Evolutionary conservation across 1,140 invertebrate species (phyloP).

Genomic region (Venturia canescens): DNA sequence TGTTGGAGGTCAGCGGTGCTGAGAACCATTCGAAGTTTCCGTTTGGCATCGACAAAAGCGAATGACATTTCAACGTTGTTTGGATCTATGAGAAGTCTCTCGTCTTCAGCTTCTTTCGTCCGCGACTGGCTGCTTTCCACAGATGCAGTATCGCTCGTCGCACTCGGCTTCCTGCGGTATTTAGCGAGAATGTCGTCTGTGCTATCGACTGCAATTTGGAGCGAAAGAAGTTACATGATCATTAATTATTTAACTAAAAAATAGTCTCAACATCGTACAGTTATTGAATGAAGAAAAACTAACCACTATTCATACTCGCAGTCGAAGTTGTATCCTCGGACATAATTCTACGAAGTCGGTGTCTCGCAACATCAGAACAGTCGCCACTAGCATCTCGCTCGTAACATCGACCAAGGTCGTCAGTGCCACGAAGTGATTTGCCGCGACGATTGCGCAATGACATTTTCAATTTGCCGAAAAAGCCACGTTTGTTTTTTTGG

Average conservation of each 20-base stretch:
- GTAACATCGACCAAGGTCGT: slow-evolving; percentile 74
- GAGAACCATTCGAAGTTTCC: slow-evolving; percentile 93
- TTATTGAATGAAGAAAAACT: slow-evolving; percentile 14
- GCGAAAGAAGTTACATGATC: slow-evolving; percentile 15
- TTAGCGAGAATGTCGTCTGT: slow-evolving; percentile 97
- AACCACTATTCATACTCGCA: slow-evolving; percentile 65
- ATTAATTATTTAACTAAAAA: too few relatives aligned
- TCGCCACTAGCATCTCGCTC: slow-evolving; percentile 72
- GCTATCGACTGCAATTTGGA: slow-evolving; percentile 79
- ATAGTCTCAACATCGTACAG: too few relatives aligned
- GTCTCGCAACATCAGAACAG: slow-evolving; percentile 65
- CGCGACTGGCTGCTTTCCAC: slow-evolving; percentile 72
- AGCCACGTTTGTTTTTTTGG: slow-evolving; percentile 80
- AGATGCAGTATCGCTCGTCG: slow-evolving; percentile 77
- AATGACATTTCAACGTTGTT: slow-evolving; percentile 80
- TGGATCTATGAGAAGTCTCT: slow-evolving; percentile 80
- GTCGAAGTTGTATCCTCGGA: slow-evolving; percentile 74
- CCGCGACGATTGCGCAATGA: slow-evolving; percentile 82
- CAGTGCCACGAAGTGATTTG: slow-evolving; percentile 75
- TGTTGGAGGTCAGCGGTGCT: slow-evolving; percentile 87
- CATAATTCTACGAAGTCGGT: slow-evolving; percentile 76
- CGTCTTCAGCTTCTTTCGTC: slow-evolving; percentile 75
- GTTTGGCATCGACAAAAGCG: slow-evolving; percentile 91
- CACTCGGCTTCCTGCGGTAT: slow-evolving; percentile 89
- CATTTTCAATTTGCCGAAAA: slow-evolving; percentile 83